phyloP scores from a whole-genome alignment of 2,888 invertebrate species.

The Camponotus fellah region DNA sequence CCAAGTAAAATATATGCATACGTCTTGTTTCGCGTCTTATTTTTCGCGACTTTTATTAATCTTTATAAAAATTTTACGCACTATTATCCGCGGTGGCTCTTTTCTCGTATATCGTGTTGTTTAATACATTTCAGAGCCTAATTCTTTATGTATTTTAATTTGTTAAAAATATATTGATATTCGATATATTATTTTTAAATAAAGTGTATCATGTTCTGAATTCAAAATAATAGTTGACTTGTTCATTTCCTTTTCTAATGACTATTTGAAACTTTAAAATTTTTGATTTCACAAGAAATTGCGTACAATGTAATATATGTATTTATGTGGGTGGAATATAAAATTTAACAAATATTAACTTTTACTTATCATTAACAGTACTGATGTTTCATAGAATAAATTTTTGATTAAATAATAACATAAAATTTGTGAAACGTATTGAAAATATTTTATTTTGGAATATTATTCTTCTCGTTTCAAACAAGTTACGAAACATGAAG shows the following conservation, averaged over 20 bases:
- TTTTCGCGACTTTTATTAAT: too few relatives aligned
- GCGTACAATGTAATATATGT: background rate
- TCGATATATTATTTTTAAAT: background rate
- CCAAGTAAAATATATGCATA: too few relatives aligned
- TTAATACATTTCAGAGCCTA: too few relatives aligned
- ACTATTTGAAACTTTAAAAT: background rate
- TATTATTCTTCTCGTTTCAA: background rate
- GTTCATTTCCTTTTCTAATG: background rate
- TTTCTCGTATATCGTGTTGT: too few relatives aligned
- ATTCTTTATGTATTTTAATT: too few relatives aligned
- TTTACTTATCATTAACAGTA: too few relatives aligned
- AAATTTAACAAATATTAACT: background rate
- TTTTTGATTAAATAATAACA: background rate
- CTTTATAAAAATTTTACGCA: too few relatives aligned
- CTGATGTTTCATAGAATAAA: background rate
- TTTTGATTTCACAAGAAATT: background rate
- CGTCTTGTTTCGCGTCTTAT: too few relatives aligned
- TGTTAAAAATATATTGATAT: background rate
- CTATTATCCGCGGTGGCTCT: too few relatives aligned
- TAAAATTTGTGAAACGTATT: background rate
- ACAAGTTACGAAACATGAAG: background rate
- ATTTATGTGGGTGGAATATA: background rate
- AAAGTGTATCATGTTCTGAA: background rate
- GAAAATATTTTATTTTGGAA: conserved; percentile 15
- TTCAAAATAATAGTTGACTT: background rate